Conservation (phyloP, 1,140 invertebrate species). For the Pararge aegeria region DNA sequence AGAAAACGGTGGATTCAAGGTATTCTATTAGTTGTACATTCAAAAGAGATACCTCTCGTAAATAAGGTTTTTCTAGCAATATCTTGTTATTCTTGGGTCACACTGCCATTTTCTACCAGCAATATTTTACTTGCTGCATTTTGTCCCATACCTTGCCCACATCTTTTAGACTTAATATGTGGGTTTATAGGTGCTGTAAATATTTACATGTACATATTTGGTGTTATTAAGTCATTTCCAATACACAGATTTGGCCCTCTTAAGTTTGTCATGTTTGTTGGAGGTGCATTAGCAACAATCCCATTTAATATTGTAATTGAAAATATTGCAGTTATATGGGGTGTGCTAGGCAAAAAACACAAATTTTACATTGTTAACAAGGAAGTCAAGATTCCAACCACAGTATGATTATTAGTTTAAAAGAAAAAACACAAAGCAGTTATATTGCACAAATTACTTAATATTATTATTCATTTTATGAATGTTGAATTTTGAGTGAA, state of each 20-base stretch:
- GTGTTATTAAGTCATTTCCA: constrained; percentile 96
- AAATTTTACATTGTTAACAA: constrained; percentile 98
- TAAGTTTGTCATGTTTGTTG: constrained; percentile 89
- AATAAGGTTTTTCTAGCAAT: constrained; percentile 92
- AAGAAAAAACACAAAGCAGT: background rate
- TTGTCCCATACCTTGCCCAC: constrained; percentile 93
- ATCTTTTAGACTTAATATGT: constrained; percentile 90
- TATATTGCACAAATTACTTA: constrained; percentile 64
- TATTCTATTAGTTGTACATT: constrained; percentile 96
- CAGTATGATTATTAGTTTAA: constrained; percentile 63
- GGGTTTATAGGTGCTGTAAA: constrained; percentile 95
- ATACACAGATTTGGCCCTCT: constrained; percentile 90
- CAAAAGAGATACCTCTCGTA: constrained; percentile 89
- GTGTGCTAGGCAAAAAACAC: constrained; percentile 94
- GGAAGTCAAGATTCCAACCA: constrained; percentile 84
- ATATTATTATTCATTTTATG: constrained; percentile 28
- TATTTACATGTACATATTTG: constrained; percentile 98
- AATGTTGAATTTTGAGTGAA: constrained; percentile 18
- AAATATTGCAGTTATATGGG: constrained; percentile 96
- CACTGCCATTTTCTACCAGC: constrained; percentile 94
- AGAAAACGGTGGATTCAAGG: constrained; percentile 98
- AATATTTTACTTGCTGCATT: constrained; percentile 91
- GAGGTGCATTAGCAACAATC: constrained; percentile 92
- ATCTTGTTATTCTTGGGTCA: constrained; percentile 97
- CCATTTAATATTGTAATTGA: constrained; percentile 96